Conservation (phyloP, 2,113 vertebrate genomes). For the Apodemus speciosus region DNA sequence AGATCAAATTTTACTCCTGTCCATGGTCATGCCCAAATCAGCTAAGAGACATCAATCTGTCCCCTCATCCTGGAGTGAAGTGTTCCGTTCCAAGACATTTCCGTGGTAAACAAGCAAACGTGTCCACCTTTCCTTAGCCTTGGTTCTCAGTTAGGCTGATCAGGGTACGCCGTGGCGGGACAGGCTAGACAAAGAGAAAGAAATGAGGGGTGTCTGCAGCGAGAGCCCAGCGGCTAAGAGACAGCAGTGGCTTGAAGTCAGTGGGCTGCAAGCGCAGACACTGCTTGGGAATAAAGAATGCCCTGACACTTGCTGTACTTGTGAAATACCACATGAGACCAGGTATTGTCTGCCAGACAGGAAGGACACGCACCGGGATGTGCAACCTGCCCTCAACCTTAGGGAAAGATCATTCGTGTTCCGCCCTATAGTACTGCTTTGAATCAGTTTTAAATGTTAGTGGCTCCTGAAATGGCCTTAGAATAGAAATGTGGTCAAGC, state of each 20-base stretch:
- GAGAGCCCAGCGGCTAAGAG: conserved; percentile 10
- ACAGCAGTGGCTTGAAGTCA: background rate
- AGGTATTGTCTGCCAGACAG: background rate
- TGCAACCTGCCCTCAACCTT: fast-evolving
- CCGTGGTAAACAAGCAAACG: background rate
- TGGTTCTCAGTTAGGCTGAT: background rate
- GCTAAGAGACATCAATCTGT: background rate
- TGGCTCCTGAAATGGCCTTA: conserved; percentile 37
- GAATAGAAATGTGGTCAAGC: conserved; percentile 32
- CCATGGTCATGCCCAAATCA: background rate
- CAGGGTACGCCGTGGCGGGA: background rate
- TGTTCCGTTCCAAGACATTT: background rate
- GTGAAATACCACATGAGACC: background rate
- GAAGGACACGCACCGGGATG: background rate
- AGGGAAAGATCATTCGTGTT: background rate
- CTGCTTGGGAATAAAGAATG: conserved; percentile 33
- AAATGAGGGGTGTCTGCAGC: conserved; percentile 37
- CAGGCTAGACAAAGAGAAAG: conserved; percentile 52
- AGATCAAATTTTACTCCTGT: background rate
- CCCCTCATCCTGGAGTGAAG: fast-evolving
- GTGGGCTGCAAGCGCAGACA: background rate
- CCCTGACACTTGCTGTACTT: background rate
- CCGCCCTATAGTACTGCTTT: conserved; percentile 2
- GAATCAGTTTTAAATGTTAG: conserved; percentile 61
- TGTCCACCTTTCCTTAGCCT: background rate